Evolutionary conservation across 2,113 vertebrate genomes (phyloP).

Genomic region (Chaenocephalus aceratus): DNA sequence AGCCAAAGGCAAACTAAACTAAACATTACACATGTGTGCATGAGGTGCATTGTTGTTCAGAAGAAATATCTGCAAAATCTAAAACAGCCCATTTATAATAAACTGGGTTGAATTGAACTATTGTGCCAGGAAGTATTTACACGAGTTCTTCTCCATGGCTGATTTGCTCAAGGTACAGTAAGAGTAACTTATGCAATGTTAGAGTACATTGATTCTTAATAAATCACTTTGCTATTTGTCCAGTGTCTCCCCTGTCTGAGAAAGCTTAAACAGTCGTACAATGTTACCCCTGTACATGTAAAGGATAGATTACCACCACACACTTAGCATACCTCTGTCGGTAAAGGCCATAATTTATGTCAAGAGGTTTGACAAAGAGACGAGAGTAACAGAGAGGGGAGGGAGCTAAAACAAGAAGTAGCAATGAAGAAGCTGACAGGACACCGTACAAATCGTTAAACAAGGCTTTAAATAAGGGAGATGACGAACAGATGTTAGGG

Average conservation of each 20-base stretch:
- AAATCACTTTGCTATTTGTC: slow-evolving; percentile 23
- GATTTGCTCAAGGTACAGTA: neutral
- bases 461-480: slow-evolving; percentile 35
- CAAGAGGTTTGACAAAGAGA: slow-evolving; percentile 48
- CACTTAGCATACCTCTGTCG: slow-evolving; percentile 53
- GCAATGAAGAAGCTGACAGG: slow-evolving; percentile 32
- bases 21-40: neutral
- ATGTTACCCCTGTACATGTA: slow-evolving; percentile 19
- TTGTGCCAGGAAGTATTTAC: neutral
- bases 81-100: neutral
- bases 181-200: neutral
- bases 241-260: slow-evolving; percentile 19
- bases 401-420: slow-evolving; percentile 32
- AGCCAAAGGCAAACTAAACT: too few relatives aligned
- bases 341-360: slow-evolving; percentile 28
- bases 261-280: slow-evolving; percentile 35
- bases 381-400: slow-evolving; percentile 4
- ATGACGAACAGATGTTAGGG: slow-evolving; percentile 65
- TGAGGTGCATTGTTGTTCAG: neutral
- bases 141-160: neutral
- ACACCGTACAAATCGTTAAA: slow-evolving; percentile 19
- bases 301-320: slow-evolving; percentile 39
- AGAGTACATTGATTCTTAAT: slow-evolving; percentile 17
- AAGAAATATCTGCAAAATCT: neutral
- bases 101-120: neutral